phyloP scores from a whole-genome alignment of 2,797 vertebrate genomes.

The Amblyraja radiata region DNA sequence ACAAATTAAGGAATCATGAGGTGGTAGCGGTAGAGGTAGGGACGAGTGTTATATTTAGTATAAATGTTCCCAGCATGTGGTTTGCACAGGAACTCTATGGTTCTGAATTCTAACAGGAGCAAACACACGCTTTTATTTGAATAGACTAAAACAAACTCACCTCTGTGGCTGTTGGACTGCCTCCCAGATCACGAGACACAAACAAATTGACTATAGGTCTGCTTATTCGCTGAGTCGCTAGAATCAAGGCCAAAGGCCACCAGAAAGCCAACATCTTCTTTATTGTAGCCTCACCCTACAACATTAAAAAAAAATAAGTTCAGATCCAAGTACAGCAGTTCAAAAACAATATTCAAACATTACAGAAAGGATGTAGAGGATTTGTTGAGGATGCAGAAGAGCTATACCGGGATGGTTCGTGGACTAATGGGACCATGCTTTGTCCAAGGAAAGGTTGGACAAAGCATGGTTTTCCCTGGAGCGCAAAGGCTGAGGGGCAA shows the following conservation, averaged over 20 bases:
- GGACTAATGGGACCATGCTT: too few species aligned
- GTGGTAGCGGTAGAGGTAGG: too few species aligned
- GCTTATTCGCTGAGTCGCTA: constrained; percentile 94
- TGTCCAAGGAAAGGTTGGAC: too few species aligned
- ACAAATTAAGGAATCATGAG: background rate
- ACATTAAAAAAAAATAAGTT: constrained; percentile 37
- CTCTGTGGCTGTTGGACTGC: constrained; percentile 78
- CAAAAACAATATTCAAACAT: background rate
- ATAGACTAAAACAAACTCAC: constrained; percentile 52
- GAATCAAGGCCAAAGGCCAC: constrained; percentile 95
- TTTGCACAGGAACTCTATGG: background rate
- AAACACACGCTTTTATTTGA: background rate
- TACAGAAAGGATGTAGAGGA: too few species aligned
- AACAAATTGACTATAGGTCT: constrained; percentile 96
- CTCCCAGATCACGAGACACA: constrained; percentile 91
- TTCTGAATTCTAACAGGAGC: background rate
- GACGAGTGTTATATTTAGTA: background rate
- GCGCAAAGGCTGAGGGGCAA: too few species aligned
- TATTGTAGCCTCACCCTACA: constrained; percentile 87
- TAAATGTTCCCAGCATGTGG: background rate
- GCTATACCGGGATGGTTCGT: too few species aligned
- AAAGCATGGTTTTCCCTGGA: too few species aligned
- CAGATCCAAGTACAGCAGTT: background rate
- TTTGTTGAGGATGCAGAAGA: too few species aligned
- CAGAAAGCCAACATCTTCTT: constrained; percentile 96